Conservation (phyloP, 2,797 vertebrate genomes). For the Oophaga sylvatica region DNA sequence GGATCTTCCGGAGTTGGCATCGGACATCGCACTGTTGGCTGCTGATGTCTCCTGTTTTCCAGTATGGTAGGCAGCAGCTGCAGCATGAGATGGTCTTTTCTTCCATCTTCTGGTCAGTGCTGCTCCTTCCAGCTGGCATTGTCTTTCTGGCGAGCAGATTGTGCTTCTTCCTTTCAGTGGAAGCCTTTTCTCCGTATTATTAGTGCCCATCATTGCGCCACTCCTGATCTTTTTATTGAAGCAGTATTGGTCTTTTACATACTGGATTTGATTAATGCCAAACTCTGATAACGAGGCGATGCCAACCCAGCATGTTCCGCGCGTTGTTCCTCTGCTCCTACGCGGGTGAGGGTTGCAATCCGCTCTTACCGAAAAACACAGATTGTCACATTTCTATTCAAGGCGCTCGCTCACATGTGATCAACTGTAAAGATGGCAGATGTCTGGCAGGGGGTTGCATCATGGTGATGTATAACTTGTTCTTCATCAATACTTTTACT, state of each 20-base stretch:
- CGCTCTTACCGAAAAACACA: constrained; percentile 29
- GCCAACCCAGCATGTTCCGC: constrained; percentile 7
- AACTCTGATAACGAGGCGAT: constrained; percentile 17
- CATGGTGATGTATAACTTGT: neutral
- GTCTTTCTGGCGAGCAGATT: constrained; percentile 16
- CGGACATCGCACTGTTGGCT: neutral
- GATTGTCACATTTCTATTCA: constrained; percentile 43
- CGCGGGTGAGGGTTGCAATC: constrained; percentile 14
- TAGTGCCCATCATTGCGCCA: neutral
- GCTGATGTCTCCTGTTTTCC: neutral
- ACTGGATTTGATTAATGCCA: constrained; percentile 12
- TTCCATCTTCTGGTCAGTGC: constrained; percentile 11
- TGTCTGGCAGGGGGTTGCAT: neutral
- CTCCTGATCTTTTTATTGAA: neutral
- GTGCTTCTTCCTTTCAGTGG: neutral
- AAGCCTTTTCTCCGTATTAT: neutral
- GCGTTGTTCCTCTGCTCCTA: neutral
- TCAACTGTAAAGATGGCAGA: neutral
- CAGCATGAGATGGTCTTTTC: neutral
- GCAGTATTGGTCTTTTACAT: constrained; percentile 37
- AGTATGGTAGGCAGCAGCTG: neutral
- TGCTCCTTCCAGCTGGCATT: constrained; percentile 28
- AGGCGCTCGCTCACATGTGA: constrained; percentile 23
- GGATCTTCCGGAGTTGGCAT: neutral
- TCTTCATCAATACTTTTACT: neutral